Base-by-base conservation (phyloP, 2,113 vertebrate species). In the Phocoena phocoena region DNA sequence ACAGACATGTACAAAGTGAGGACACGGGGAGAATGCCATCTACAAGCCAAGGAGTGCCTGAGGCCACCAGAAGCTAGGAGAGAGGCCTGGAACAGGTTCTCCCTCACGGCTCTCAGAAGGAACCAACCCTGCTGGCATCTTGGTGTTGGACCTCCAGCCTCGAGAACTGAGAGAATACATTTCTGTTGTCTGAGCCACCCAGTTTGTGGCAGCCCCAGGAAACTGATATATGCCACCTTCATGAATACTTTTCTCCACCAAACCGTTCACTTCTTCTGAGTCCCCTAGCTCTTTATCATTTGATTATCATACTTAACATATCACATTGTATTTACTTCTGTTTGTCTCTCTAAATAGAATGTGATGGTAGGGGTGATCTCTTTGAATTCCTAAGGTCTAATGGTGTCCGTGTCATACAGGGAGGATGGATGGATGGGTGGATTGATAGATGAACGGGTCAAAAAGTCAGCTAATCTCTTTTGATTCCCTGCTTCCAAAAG, bases 401-500 rank as follows among this genome's bases (percentile, higher is more conserved):
- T 12, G 20, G 21, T 26, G 3, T 44, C 13, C 8, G 4, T 73
- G 36, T 14, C 58, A 50, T 18, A 28, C 74, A 33, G 73, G 47
- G 70, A 60, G 81, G 36, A 5, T 2, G 15, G 47, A 4, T 50
- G 41, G 20, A 11, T 55, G 26, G 25, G 10, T 25, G 38, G 53
- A 8, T 25, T 31, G 50, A 31, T 9, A 1, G 38, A 55, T 41
- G 33, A 7, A 23, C 63, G 65, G 18, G 44, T 70, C 76, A 71
- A n/a, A 70, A 41, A 62, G 25, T 55, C 18, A 55, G 15, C 58
- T 38, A 50, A 0, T 90, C 28, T 84, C 13, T 87, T 63, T 76
- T n/a, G 13, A 44, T 92, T 95, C 63, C 26, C 67, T n/a, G 44
- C 79, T 70, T 96, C 84, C n/a, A 55, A 80, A 62, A 86, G 71